Conservation (phyloP, 2,797 vertebrate genomes). For the Gymnothorax reevesii region DNA sequence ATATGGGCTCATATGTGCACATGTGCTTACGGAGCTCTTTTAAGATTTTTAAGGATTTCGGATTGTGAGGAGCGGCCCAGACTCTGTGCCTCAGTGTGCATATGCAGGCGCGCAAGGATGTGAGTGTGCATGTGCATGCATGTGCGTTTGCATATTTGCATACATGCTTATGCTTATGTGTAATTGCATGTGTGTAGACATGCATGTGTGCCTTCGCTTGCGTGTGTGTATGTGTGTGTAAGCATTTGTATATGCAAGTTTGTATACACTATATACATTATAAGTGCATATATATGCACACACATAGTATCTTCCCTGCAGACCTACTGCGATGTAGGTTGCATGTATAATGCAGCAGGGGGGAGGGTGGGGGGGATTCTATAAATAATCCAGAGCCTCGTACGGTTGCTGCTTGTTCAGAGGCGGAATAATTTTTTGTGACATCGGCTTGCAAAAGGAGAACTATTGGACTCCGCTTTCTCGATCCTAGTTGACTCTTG, state of each 20-base stretch:
- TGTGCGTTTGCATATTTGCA: background rate
- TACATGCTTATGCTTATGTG: slow-evolving; percentile 1
- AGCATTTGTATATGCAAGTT: background rate
- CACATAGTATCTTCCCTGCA: background rate
- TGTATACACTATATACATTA: background rate
- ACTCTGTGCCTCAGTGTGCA: too few species aligned
- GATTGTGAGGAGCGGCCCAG: background rate
- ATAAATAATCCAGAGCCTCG: slow-evolving; percentile 72
- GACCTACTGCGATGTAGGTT: slow-evolving; percentile 54
- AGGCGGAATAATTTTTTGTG: slow-evolving; percentile 75
- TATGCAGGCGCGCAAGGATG: background rate
- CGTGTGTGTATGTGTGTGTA: too few species aligned
- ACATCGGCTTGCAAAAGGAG: slow-evolving; percentile 54
- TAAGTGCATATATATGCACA: slow-evolving; percentile 8
- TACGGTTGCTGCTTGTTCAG: slow-evolving; percentile 68
- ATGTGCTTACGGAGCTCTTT: background rate
- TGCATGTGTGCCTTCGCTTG: background rate
- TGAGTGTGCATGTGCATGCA: slow-evolving; percentile 11
- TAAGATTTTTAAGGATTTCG: background rate
- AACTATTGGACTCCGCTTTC: slow-evolving; percentile 14
- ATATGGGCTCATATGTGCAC: background rate
- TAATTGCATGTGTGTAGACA: too few species aligned
- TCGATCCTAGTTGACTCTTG: background rate
- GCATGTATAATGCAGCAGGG: slow-evolving; percentile 72
- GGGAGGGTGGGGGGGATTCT: slow-evolving; percentile 69